These are phyloP conservation scores for Dorcus hopei DNA, from an alignment of 2,888 invertebrate genomes.

Conservation along the genomic window DNA sequence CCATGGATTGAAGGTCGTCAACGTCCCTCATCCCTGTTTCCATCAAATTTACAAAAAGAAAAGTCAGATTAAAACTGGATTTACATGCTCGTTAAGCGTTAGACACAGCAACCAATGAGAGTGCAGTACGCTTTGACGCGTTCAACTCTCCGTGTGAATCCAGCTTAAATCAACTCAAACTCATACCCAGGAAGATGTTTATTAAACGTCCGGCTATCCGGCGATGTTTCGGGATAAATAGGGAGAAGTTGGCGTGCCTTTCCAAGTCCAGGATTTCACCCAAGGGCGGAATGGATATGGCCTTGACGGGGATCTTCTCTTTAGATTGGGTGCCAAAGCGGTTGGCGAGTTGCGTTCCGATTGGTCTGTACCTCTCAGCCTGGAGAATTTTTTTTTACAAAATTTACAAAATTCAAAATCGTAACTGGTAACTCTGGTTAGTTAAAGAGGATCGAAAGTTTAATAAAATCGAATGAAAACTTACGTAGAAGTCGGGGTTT, in stretches of 20 bases:
- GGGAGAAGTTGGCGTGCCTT: constrained; percentile 65
- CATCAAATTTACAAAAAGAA: constrained; percentile 1
- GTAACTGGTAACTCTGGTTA: too few relatives aligned
- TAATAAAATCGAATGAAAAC: constrained; percentile 30
- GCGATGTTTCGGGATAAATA: constrained; percentile 71
- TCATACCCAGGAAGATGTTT: constrained; percentile 61
- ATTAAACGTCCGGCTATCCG: constrained; percentile 69
- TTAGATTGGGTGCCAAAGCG: constrained; percentile 58
- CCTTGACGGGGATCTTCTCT: constrained; percentile 55
- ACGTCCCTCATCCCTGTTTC: constrained; percentile 63
- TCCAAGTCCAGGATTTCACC: constrained; percentile 56
- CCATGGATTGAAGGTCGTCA: constrained; percentile 68
- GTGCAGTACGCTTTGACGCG: neutral
- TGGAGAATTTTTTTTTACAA: constrained; percentile 26
- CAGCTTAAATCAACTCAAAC: neutral
- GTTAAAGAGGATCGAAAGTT: neutral
- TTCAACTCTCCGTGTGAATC: neutral
- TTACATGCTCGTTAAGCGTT: too few relatives aligned
- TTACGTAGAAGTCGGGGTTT: constrained; percentile 58
- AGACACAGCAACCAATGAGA: neutral
- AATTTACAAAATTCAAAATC: neutral
- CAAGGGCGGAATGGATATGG: constrained; percentile 57
- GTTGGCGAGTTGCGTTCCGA: constrained; percentile 59
- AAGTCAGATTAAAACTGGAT: neutral
- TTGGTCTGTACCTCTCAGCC: constrained; percentile 55